phyloP scores from a whole-genome alignment of 2,113 vertebrate species.

The Percopsis transmontana region DNA sequence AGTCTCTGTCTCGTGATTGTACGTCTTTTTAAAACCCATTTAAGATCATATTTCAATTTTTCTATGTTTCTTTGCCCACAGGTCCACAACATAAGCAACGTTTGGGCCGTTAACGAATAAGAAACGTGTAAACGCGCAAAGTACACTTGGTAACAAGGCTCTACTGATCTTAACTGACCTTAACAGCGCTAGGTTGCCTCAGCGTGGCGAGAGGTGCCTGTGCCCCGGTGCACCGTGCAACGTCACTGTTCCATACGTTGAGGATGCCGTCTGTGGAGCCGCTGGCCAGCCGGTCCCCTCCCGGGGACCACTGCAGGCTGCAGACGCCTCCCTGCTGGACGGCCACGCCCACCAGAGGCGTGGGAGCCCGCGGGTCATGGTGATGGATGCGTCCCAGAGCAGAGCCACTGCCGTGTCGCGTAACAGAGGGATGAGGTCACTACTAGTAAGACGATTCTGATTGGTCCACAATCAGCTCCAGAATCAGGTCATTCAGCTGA shows the following conservation, averaged over 20 bases:
- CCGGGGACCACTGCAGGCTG: constrained; percentile 80
- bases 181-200: constrained; percentile 76
- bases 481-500: too few species aligned
- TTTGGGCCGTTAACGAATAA: too few species aligned
- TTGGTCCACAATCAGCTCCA: too few species aligned
- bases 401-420: constrained; percentile 72
- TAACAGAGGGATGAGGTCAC: neutral
- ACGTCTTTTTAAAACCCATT: too few species aligned
- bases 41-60: too few species aligned
- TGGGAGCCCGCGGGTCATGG: constrained; percentile 65
- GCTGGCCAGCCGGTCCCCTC: constrained; percentile 69
- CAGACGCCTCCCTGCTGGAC: constrained; percentile 70
- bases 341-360: constrained; percentile 59
- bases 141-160: too few species aligned
- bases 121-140: too few species aligned
- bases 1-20: too few species aligned
- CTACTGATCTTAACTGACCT: constrained; percentile 75
- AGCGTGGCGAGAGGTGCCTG: constrained; percentile 59
- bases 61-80: too few species aligned
- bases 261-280: constrained; percentile 75
- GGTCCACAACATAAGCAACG: too few species aligned
- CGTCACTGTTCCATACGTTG: constrained; percentile 73
- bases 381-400: constrained; percentile 76
- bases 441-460: too few species aligned
- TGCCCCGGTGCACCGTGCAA: constrained; percentile 36